A percentile compares a stretch with the other conserved stretches of the same genome.
Conservation (phyloP, 1,140 invertebrate genomes). For the Tribolium madens region DNA sequence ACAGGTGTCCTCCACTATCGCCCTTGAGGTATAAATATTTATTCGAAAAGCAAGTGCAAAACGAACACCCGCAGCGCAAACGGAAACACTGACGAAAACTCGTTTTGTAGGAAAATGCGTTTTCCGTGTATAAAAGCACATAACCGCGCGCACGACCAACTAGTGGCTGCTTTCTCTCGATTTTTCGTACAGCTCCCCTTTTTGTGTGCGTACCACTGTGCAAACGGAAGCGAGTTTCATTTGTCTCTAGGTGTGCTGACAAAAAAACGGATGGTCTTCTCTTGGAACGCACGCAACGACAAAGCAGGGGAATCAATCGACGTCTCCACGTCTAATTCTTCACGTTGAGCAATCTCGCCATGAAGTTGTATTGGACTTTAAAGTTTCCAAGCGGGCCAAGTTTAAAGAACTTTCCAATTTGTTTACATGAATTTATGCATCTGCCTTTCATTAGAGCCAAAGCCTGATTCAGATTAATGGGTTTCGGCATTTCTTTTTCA, state of each 20-base stretch:
- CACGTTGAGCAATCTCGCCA: conserved; percentile 42
- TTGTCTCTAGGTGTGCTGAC: conserved; percentile 25
- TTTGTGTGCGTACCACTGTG: not conserved
- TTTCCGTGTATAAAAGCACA: conserved; percentile 51
- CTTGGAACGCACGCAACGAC: conserved; percentile 5
- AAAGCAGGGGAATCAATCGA: conserved; percentile 43
- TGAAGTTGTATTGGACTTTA: conserved; percentile 47
- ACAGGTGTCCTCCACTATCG: not conserved
- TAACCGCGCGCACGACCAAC: conserved; percentile 43
- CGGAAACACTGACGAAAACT: conserved; percentile 20
- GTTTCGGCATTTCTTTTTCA: not conserved
- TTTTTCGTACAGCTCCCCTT: conserved; percentile 11
- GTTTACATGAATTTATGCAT: conserved; percentile 40
- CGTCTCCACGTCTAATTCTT: conserved; percentile 44
- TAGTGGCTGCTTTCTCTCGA: conserved; percentile 1
- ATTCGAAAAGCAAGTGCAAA: conserved; percentile 2
- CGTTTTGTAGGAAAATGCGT: conserved; percentile 51
- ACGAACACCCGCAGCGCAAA: conserved; percentile 13
- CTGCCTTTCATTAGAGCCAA: conserved; percentile 8
- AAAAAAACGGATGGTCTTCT: conserved; percentile 11
- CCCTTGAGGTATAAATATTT: not conserved
- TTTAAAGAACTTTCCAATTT: conserved; percentile 42
- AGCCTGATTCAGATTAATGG: not conserved
- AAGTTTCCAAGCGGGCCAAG: conserved; percentile 20
- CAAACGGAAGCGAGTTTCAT: conserved; percentile 37